phyloP scores from a whole-genome alignment of 2,797 vertebrate species.

The Rhynchonycteris naso region DNA sequence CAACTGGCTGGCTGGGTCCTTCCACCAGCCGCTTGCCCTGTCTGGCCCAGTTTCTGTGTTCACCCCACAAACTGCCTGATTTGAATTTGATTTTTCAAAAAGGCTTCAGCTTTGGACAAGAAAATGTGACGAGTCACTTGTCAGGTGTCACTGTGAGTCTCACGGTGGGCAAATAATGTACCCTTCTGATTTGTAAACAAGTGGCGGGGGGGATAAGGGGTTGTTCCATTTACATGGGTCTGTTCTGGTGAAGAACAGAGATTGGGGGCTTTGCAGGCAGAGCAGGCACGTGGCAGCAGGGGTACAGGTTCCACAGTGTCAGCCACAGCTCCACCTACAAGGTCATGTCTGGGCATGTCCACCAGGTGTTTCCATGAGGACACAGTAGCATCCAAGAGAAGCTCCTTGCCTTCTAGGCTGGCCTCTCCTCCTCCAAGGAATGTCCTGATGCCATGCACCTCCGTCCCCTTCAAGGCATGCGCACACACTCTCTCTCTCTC shows the following conservation, averaged over 20 bases:
- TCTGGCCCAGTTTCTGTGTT: not conserved
- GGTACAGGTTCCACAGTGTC: not conserved
- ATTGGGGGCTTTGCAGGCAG: not conserved
- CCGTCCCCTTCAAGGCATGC: not conserved
- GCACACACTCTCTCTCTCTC: no score
- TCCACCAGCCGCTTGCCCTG: not conserved
- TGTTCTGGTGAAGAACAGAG: not conserved
- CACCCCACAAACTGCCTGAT: fast-evolving
- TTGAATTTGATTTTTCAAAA: not conserved
- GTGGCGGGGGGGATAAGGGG: fast-evolving
- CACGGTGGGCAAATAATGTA: not conserved
- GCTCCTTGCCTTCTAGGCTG: not conserved
- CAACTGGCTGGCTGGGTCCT: not conserved
- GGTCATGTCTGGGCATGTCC: not conserved
- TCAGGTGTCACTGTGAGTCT: not conserved
- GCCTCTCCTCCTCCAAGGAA: not conserved
- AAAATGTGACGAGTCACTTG: not conserved
- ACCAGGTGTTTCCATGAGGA: not conserved
- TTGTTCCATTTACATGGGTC: not conserved
- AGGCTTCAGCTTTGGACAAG: not conserved
- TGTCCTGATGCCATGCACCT: not conserved
- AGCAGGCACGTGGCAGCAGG: not conserved
- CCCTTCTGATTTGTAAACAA: not conserved
- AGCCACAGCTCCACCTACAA: not conserved
- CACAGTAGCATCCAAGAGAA: not conserved